A percentile compares a stretch with the other conserved stretches of the same genome.
phyloP scores from a whole-genome alignment of 2,888 invertebrate genomes.

The Drosophila mercatorum region DNA sequence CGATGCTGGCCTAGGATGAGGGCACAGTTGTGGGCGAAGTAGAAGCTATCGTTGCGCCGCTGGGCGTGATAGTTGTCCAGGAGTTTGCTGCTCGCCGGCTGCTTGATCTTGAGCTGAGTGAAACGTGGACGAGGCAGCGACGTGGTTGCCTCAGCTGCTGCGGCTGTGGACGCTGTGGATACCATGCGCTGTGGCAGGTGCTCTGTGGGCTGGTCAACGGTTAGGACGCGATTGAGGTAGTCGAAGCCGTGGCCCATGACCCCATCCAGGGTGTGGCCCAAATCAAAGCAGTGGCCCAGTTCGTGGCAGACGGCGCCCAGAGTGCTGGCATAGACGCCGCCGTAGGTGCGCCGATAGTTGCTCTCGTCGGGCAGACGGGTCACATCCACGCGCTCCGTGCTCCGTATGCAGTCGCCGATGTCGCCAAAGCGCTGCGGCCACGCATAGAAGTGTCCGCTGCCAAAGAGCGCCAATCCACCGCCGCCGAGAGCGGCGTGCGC shows the following conservation, averaged over 20 bases:
- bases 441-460: constrained; percentile 94
- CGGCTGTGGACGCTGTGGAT: constrained; percentile 2
- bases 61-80: constrained; percentile 83
- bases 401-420: constrained; percentile 86
- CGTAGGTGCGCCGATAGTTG: constrained; percentile 93
- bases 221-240: constrained; percentile 91
- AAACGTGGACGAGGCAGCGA: constrained; percentile 62
- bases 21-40: constrained; percentile 82
- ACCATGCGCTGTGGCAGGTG: constrained; percentile 82
- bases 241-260: constrained; percentile 97
- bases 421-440: constrained; percentile 92
- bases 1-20: constrained; percentile 82
- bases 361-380: constrained; percentile 94
- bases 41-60: constrained; percentile 81
- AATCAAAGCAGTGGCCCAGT: constrained; percentile 94
- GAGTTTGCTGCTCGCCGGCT: constrained; percentile 53
- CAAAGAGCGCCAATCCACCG: constrained; percentile 95
- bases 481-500: constrained; percentile 96
- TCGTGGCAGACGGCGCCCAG: constrained; percentile 97
- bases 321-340: constrained; percentile 95
- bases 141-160: not conserved
- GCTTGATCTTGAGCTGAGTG: constrained; percentile 77
- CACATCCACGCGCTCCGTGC: constrained; percentile 88
- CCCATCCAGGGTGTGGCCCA: constrained; percentile 95
- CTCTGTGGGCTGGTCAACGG: constrained; percentile 86